phyloP scores from a whole-genome alignment of 2,888 invertebrate genomes.

The Ptilodon capucinus region DNA sequence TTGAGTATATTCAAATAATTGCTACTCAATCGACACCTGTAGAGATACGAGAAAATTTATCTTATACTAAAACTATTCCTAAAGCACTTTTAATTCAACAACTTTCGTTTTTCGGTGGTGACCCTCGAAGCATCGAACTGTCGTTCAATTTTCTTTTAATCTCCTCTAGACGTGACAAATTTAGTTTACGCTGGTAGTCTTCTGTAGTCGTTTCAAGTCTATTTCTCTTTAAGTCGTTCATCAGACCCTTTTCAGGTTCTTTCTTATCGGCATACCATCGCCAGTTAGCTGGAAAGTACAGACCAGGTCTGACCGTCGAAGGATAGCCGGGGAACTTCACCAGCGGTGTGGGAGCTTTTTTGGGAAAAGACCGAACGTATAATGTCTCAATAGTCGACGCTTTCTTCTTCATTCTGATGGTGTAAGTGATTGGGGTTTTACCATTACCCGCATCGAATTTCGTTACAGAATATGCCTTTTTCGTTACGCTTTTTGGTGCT shows the following conservation, averaged over 20 bases:
- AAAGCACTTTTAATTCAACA: not conserved
- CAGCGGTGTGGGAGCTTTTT: not conserved
- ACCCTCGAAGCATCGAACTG: not conserved
- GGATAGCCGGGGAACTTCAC: not conserved
- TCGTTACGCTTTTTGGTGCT: not conserved
- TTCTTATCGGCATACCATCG: constrained; percentile 16
- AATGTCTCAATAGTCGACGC: not conserved
- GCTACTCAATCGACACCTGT: too few relatives aligned
- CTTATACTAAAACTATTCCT: not conserved
- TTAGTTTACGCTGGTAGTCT: not conserved
- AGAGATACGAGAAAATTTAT: not conserved
- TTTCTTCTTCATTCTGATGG: not conserved
- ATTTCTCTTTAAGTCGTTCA: not conserved
- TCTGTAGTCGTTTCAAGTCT: constrained; percentile 1
- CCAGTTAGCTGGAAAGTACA: constrained; percentile 9
- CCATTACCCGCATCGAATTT: not conserved
- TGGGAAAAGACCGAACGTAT: not conserved
- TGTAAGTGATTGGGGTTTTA: not conserved
- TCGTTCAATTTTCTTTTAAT: constrained; percentile 1
- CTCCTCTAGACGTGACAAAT: not conserved
- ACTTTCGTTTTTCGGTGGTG: not conserved
- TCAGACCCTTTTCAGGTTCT: not conserved
- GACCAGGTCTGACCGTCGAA: not conserved
- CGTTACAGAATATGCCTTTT: not conserved
- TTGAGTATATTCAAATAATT: too few relatives aligned